Percentiles rank a stretch among this genome's conserved stretches.
Evolutionary conservation across 1,140 invertebrate genomes (phyloP).

Genomic region (Vanessa tameamea): DNA sequence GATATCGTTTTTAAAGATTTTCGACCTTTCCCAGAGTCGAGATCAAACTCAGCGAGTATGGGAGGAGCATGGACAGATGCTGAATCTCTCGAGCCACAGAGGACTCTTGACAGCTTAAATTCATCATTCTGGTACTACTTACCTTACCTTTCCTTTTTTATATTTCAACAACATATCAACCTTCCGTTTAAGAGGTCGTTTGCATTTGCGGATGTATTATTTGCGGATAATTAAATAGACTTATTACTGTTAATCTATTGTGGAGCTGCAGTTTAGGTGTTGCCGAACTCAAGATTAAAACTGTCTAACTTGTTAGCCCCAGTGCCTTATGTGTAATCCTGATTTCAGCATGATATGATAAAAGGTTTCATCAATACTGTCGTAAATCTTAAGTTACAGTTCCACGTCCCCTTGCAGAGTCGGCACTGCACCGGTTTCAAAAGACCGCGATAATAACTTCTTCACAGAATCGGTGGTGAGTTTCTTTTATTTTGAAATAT

Average conservation of each 20-base stretch:
- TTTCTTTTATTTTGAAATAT: background rate
- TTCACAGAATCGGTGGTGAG: slow-evolving; percentile 51
- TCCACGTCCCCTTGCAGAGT: slow-evolving; percentile 73
- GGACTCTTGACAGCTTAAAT: slow-evolving; percentile 64
- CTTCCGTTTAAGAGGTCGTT: too few relatives aligned
- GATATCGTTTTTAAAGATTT: slow-evolving; percentile 31
- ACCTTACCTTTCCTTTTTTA: background rate
- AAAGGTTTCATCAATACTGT: slow-evolving; percentile 24
- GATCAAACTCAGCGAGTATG: slow-evolving; percentile 62
- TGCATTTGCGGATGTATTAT: too few relatives aligned
- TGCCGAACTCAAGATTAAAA: too few relatives aligned
- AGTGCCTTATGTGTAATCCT: too few relatives aligned
- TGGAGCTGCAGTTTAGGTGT: too few relatives aligned
- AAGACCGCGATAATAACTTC: slow-evolving; percentile 48
- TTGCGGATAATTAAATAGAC: too few relatives aligned
- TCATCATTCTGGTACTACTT: slow-evolving; percentile 64
- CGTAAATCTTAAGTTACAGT: slow-evolving; percentile 67
- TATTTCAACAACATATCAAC: too few relatives aligned
- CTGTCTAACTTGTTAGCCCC: too few relatives aligned
- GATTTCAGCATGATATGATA: background rate
- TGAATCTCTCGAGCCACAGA: slow-evolving; percentile 57
- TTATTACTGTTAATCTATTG: too few relatives aligned
- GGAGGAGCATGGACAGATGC: slow-evolving; percentile 61
- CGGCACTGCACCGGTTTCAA: slow-evolving; percentile 53
- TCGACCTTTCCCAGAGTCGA: slow-evolving; percentile 51